phyloP scores from a whole-genome alignment of 2,888 invertebrate genomes.

The Smittia sp. region DNA sequence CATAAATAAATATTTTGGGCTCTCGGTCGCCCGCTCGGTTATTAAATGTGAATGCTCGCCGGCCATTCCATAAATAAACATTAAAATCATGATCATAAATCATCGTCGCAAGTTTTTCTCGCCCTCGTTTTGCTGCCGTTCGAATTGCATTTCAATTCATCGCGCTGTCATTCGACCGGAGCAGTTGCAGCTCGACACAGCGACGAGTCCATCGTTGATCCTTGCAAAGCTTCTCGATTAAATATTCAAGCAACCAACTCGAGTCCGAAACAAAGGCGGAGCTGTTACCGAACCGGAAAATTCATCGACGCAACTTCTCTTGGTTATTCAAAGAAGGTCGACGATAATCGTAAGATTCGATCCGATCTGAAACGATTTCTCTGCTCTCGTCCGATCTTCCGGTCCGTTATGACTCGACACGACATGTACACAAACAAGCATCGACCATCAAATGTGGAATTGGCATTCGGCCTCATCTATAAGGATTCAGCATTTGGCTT shows the following conservation, averaged over 20 bases:
- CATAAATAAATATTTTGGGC: not conserved
- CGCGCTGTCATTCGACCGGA: not conserved
- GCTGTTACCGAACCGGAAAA: no score
- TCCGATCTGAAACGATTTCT: constrained; percentile 21
- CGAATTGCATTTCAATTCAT: not conserved
- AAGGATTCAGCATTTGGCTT: constrained; percentile 13
- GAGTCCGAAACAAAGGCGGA: not conserved
- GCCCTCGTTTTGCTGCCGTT: not conserved
- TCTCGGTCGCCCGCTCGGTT: not conserved
- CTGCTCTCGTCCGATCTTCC: not conserved
- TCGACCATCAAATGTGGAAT: constrained; percentile 32
- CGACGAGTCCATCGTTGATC: not conserved
- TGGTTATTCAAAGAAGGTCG: constrained; percentile 31
- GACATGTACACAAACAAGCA: not conserved
- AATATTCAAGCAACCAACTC: not conserved
- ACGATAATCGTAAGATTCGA: constrained; percentile 30
- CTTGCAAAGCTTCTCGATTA: not conserved
- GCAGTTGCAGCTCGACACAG: not conserved
- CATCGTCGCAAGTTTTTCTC: constrained; percentile 16
- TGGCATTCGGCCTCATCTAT: constrained; percentile 31
- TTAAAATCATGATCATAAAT: constrained; percentile 38
- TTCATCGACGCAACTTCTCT: no score
- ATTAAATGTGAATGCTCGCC: constrained; percentile 3
- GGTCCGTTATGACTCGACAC: not conserved
- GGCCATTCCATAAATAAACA: constrained; percentile 31